Conservation (phyloP, 1,140 invertebrate species). For the Drosophila sechellia region DNA sequence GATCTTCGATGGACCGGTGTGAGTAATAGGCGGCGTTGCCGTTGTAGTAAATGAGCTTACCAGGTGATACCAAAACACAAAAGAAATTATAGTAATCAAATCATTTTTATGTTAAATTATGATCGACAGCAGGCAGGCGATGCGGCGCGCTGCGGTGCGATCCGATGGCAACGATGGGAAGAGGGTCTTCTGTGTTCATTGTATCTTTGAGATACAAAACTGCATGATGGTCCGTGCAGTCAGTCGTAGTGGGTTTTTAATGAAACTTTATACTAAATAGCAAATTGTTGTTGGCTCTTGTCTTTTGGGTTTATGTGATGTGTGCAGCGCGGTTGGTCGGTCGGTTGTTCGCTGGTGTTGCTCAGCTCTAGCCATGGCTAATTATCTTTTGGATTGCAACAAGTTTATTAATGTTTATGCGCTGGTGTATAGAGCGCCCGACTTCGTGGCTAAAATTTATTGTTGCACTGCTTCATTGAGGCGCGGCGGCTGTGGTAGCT, state of each 20-base stretch:
- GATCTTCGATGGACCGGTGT: constrained; percentile 55
- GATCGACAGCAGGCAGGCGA: constrained; percentile 80
- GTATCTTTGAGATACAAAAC: constrained; percentile 34
- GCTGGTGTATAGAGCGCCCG: constrained; percentile 23
- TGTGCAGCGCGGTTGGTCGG: constrained; percentile 25
- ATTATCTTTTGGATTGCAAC: constrained; percentile 83
- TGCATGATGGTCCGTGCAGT: constrained; percentile 11
- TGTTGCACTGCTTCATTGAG: constrained; percentile 76
- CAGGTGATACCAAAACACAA: constrained; percentile 83
- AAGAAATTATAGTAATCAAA: constrained; percentile 84
- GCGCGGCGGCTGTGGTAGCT: constrained; percentile 58
- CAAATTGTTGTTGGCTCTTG: constrained; percentile 71
- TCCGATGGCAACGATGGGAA: neutral
- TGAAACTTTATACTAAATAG: constrained; percentile 83
- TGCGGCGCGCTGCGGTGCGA: constrained; percentile 2
- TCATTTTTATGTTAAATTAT: constrained; percentile 84
- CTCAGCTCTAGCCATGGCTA: constrained; percentile 68
- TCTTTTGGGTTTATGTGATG: constrained; percentile 37
- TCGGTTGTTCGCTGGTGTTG: constrained; percentile 25
- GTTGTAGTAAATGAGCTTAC: constrained; percentile 83
- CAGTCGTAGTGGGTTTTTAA: constrained; percentile 72
- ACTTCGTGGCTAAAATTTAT: constrained; percentile 74
- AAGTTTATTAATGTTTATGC: constrained; percentile 83
- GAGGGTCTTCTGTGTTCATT: constrained; percentile 5
- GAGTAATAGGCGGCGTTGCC: constrained; percentile 82